phyloP scores from a whole-genome alignment of 2,888 invertebrate species.

The Seira musarum region DNA sequence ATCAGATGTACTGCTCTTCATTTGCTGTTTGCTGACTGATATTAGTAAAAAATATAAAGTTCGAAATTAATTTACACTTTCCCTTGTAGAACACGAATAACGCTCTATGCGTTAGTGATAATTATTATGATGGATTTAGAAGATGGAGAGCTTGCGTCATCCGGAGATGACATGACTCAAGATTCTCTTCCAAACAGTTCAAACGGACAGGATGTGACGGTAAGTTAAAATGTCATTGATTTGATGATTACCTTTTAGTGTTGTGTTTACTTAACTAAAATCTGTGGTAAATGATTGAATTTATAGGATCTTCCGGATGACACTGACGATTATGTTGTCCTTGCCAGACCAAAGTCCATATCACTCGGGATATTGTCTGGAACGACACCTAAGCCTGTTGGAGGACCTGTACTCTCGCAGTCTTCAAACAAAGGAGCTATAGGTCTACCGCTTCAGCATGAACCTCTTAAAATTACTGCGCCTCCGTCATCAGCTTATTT shows the following conservation, averaged over 20 bases:
- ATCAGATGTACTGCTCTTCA: too few species aligned
- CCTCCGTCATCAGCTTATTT: slow-evolving; percentile 1
- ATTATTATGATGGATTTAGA: slow-evolving; percentile 46
- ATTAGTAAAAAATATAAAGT: too few species aligned
- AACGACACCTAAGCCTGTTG: too few species aligned
- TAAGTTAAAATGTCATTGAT: neutral
- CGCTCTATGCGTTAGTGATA: too few species aligned
- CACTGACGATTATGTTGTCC: slow-evolving; percentile 37
- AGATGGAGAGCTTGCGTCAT: slow-evolving; percentile 55
- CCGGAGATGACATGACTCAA: slow-evolving; percentile 17
- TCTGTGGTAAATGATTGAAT: neutral
- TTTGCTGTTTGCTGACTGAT: too few species aligned
- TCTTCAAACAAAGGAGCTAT: neutral
- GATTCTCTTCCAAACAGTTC: neutral
- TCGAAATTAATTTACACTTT: too few species aligned
- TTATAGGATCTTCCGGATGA: slow-evolving; percentile 38
- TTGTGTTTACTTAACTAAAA: neutral
- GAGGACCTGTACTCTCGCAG: too few species aligned
- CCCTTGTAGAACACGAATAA: too few species aligned
- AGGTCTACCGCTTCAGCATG: neutral
- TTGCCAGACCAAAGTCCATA: slow-evolving; percentile 35
- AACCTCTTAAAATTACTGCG: too few species aligned
- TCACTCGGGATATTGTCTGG: neutral
- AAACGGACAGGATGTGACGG: neutral
- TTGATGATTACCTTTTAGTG: neutral